Evolutionary conservation across 1,140 invertebrate species (phyloP), one percentile per base, ranked within the genome.

Genomic region (Ladona fulva): DNA sequence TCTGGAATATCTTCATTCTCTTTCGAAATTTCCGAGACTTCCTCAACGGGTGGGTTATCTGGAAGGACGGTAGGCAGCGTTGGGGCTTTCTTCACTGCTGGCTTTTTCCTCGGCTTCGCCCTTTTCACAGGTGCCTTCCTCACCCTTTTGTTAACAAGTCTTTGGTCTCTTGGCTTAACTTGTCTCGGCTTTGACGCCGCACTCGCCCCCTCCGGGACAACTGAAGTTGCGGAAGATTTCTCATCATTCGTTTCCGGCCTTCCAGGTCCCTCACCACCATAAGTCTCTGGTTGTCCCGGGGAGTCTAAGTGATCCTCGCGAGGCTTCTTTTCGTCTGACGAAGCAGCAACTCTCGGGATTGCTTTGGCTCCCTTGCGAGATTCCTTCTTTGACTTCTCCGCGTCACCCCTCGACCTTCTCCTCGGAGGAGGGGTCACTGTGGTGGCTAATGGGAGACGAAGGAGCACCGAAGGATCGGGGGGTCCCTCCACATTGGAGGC

Each of bases 131-230:
- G 52, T 66, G 52, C 52, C n/a, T 22, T 66, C 52, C n/a, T 66
- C 52, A 16, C 52, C 52, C n/a, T 66, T 22, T 66, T 66, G n/a
- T 16, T 66, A 3, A 22, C 52, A 66, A 66, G 52, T 66, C 52
- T 66, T 66, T 66, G 52, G 52, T 66, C 52, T 66, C 52, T 66
- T 22, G 52, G 52, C n/a, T 66, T 66, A 22, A 66, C n/a, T 66
- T 16, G 52, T 66, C 52, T 22, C 14, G 52, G 52, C 52, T 66
- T 66, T 12, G 52, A 66, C 12, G 52, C 52, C n/a, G 52, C 52
- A 19, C 16, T 19, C 52, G 14, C 14, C n/a, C 12, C 52, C n/a
- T 66, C 52, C 16, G 1, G 52, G 16, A 19, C 52, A 22, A 66
- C n/a, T 5, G n/a, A 19, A 19, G 14, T 66, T 12, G 3, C 52